phyloP scores from a whole-genome alignment of 2,797 vertebrate genomes.

The Pantherophis vulpinus region DNA sequence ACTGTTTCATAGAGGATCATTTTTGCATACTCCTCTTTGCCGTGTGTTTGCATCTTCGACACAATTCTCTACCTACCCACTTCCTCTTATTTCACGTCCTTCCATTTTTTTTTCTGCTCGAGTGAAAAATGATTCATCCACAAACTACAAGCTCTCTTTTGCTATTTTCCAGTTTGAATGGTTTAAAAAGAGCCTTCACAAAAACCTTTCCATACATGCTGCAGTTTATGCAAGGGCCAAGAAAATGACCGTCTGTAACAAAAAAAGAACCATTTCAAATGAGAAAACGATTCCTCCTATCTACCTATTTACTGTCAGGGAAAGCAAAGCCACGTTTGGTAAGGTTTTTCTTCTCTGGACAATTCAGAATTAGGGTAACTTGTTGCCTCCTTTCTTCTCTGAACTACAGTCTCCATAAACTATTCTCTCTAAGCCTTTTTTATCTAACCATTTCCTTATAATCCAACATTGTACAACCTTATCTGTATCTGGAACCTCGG shows the following conservation, averaged over 20 bases:
- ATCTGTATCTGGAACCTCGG: neutral
- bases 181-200: neutral
- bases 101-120: slow-evolving; percentile 3
- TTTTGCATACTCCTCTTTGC: slow-evolving; percentile 2
- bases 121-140: neutral
- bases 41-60: neutral
- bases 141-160: neutral
- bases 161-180: neutral
- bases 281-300: neutral
- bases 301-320: too few species aligned
- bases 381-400: neutral
- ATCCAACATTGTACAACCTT: neutral
- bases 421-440: neutral
- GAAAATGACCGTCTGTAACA: neutral
- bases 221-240: neutral
- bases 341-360: neutral
- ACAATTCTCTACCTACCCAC: neutral
- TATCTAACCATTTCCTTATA: neutral
- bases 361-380: neutral
- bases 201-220: neutral
- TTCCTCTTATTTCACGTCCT: slow-evolving; percentile 3
- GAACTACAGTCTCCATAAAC: neutral
- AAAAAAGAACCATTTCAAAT: neutral
- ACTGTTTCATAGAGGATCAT: slow-evolving; percentile 28
- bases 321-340: neutral